Evolutionary conservation across 2,888 invertebrate genomes (phyloP).

Genomic region (Catocala nupta): DNA sequence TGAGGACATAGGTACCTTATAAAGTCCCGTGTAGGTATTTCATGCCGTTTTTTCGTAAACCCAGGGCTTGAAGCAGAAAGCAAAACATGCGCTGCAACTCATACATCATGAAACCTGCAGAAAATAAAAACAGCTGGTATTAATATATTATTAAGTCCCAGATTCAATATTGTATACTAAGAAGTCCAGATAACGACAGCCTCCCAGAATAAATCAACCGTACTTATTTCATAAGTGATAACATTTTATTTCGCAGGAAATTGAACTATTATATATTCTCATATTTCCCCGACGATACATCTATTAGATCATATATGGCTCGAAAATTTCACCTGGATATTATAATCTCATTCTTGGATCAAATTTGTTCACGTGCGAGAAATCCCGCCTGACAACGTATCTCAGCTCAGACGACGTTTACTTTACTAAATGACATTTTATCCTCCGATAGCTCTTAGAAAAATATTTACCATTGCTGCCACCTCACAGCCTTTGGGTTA

Average conservation of each 20-base stretch:
- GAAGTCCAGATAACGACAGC: no score
- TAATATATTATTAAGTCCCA: no score
- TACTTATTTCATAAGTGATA: not conserved
- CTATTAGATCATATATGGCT: constrained; percentile 36
- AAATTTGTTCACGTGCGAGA: constrained; percentile 80
- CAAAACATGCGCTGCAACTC: no score
- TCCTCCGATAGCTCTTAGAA: constrained; percentile 18
- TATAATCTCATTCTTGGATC: constrained; percentile 77
- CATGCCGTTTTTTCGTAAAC: no score
- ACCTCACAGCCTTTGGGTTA: constrained; percentile 1
- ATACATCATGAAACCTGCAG: no score
- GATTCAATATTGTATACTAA: no score
- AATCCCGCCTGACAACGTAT: constrained; percentile 73
- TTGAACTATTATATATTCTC: constrained; percentile 2
- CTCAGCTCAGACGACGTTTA: constrained; percentile 56
- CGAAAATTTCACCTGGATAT: constrained; percentile 69
- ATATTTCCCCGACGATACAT: constrained; percentile 31
- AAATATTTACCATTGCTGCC: constrained; percentile 46
- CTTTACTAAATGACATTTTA: constrained; percentile 43
- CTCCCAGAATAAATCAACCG: no score
- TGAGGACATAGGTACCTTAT: no score
- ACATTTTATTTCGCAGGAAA: not conserved
- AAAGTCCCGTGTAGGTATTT: no score
- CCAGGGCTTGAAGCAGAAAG: no score
- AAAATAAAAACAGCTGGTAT: no score